Percentiles rank a stretch among this genome's conserved stretches.
These are phyloP conservation scores for Mus musculus DNA, from an alignment of 2,113 vertebrate species.

Conservation along the genomic window GRCm39 chr2:11384501-11385000, in stretches of 20 bases:
- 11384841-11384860: not conserved
- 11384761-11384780: no score
- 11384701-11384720: constrained; percentile 2
- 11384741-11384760: not conserved
- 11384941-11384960: no score
- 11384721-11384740: not conserved
- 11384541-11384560: not conserved
- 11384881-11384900: no score
- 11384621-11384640: not conserved
- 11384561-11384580: not conserved
- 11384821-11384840: no score
- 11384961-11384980: not conserved
- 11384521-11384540: not conserved
- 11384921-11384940: not conserved
- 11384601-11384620: not conserved
- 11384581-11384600: not conserved
- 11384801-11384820: not conserved
- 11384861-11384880: not conserved
- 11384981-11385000: not conserved
- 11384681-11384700: not conserved
- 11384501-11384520: not conserved
- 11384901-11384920: not conserved
- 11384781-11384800: not conserved
- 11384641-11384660: no score
- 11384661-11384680: not conserved